phyloP scores from a whole-genome alignment of 2,888 invertebrate species.

The Dorcus parallelipipedus region DNA sequence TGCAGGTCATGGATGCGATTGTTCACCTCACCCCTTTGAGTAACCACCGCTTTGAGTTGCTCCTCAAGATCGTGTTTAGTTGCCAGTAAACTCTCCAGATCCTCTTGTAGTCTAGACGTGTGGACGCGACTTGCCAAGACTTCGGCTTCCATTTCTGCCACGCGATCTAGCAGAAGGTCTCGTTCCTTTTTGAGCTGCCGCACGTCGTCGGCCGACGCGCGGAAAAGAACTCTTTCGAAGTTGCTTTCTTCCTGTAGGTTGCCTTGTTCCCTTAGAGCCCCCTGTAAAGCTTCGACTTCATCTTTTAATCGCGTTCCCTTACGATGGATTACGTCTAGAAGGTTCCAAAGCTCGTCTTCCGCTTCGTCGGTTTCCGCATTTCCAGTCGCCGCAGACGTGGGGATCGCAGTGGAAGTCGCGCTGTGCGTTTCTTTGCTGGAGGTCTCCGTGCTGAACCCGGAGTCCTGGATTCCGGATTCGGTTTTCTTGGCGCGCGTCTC shows the following conservation, averaged over 20 bases:
- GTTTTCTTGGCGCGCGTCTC: conserved; percentile 49
- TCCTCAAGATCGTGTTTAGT: conserved; percentile 61
- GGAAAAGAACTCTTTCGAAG: conserved; percentile 42
- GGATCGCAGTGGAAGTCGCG: conserved; percentile 59
- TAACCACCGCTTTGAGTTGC: conserved; percentile 56
- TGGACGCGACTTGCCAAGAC: conserved; percentile 62
- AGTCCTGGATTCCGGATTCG: conserved; percentile 70
- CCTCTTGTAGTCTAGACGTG: conserved; percentile 62
- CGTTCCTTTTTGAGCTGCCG: conserved; percentile 67
- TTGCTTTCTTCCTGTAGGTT: conserved; percentile 31
- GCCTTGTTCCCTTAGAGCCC: conserved; percentile 45
- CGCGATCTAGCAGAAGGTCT: conserved; percentile 69
- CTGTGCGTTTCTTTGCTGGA: conserved; percentile 78
- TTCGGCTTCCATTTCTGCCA: conserved; percentile 76
- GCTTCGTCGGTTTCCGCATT: conserved; percentile 51
- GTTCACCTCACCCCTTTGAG: conserved; percentile 58
- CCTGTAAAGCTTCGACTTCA: conserved; percentile 61
- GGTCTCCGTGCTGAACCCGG: conserved; percentile 87
- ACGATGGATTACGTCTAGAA: conserved; percentile 82
- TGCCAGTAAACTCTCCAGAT: conserved; percentile 57
- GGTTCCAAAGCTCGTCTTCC: conserved; percentile 80
- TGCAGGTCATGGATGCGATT: conserved; percentile 57
- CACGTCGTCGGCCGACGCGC: conserved; percentile 54
- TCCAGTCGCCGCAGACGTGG: conserved; percentile 41
- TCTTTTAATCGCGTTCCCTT: conserved; percentile 63